These are phyloP conservation scores for Cherax destructor DNA, from an alignment of 1,140 invertebrate species.

Conservation along the genomic window DNA sequence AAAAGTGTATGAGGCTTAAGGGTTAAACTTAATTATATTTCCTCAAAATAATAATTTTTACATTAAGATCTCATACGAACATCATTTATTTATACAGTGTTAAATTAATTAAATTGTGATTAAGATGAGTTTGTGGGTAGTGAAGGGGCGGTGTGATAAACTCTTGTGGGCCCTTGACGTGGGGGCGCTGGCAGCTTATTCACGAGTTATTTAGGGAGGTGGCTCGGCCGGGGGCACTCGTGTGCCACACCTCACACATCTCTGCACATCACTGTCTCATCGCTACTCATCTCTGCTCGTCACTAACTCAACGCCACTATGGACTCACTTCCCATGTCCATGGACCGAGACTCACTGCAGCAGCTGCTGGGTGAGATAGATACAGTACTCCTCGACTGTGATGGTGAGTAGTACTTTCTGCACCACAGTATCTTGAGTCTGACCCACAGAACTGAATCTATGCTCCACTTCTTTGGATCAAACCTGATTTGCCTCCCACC, in stretches of 20 bases:
- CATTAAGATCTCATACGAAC: too few relatives aligned
- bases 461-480: too few relatives aligned
- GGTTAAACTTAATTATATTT: too few relatives aligned
- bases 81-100: too few relatives aligned
- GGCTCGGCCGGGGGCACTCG: not conserved
- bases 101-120: not conserved
- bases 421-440: too few relatives aligned
- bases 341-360: constrained; percentile 53
- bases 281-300: not conserved
- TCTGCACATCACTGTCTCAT: not conserved
- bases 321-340: constrained; percentile 50
- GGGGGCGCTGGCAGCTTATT: not conserved
- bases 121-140: not conserved
- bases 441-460: too few relatives aligned
- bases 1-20: too few relatives aligned
- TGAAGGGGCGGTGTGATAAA: not conserved
- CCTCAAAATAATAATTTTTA: too few relatives aligned
- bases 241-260: not conserved
- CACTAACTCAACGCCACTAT: not conserved
- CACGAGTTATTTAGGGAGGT: constrained; percentile 1
- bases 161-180: not conserved
- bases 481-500: too few relatives aligned
- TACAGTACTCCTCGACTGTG: constrained; percentile 51
- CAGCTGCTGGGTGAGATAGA: constrained; percentile 52
- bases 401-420: constrained; percentile 23